These are phyloP conservation scores for Barnardius zonarius DNA, from an alignment of 2,113 vertebrate genomes.

Conservation along the genomic window DNA sequence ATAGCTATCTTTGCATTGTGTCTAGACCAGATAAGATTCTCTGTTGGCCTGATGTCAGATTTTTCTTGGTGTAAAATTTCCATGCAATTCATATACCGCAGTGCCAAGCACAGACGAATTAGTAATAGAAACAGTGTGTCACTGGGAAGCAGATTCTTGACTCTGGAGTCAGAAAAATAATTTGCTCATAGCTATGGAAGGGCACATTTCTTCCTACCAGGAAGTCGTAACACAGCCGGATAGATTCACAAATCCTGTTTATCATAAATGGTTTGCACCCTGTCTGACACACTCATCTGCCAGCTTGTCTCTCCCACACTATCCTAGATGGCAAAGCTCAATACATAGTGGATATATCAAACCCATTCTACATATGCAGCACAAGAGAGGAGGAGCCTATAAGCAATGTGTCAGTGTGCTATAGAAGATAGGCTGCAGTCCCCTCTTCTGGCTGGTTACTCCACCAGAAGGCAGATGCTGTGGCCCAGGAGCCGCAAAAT, in stretches of 20 bases:
- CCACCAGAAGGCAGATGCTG: not conserved
- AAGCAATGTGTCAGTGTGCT: fast-evolving
- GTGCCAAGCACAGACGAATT: not conserved
- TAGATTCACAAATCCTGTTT: not conserved
- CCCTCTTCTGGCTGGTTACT: not conserved
- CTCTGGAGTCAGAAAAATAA: not conserved
- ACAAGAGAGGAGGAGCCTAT: not conserved
- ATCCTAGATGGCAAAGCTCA: not conserved
- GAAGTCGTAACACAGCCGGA: not conserved
- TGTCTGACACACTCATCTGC: not conserved
- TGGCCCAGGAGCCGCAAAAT: not conserved
- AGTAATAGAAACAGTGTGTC: not conserved
- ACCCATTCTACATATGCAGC: not conserved
- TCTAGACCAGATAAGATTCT: not conserved
- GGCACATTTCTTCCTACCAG: not conserved
- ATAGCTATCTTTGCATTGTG: not conserved
- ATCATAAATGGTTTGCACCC: fast-evolving
- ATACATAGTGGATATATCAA: not conserved
- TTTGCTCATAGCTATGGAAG: not conserved
- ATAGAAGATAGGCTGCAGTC: fast-evolving
- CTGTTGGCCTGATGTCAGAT: not conserved
- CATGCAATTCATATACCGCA: not conserved
- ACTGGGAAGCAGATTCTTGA: not conserved
- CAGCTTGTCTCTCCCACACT: not conserved
- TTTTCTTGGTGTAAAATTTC: not conserved